Percentiles rank a stretch among this genome's conserved stretches.
These are phyloP conservation scores for Sinocyclocheilus grahami DNA, from an alignment of 2,113 vertebrate genomes.

Conservation along the genomic window DNA sequence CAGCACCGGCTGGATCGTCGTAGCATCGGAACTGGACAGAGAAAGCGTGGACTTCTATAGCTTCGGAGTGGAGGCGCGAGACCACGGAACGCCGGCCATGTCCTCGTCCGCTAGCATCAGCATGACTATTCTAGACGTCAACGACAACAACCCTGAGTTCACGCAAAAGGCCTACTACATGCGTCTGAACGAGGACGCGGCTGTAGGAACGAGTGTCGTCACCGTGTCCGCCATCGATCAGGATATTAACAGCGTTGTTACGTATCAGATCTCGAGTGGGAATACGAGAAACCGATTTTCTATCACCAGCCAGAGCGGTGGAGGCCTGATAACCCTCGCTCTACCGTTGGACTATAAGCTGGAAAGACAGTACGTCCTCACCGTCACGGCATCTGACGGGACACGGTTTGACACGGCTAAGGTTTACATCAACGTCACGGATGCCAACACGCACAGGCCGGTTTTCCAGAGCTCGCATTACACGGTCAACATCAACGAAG, in stretches of 20 bases:
- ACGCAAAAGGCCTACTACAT: slow-evolving; percentile 84
- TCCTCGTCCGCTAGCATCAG: slow-evolving; percentile 90
- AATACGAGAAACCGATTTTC: slow-evolving; percentile 97
- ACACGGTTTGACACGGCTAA: slow-evolving; percentile 86
- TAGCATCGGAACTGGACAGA: slow-evolving; percentile 88
- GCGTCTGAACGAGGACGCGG: slow-evolving; percentile 91
- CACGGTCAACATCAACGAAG: slow-evolving; percentile 90
- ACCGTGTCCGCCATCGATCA: slow-evolving; percentile 90
- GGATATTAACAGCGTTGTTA: slow-evolving; percentile 91
- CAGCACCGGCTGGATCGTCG: slow-evolving; percentile 91
- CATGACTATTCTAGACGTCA: slow-evolving; percentile 91
- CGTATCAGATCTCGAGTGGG: slow-evolving; percentile 94
- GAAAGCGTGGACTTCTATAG: slow-evolving; percentile 91
- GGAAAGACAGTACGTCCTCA: slow-evolving; percentile 90
- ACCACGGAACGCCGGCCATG: slow-evolving; percentile 85
- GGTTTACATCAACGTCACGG: slow-evolving; percentile 90
- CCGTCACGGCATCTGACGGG: slow-evolving; percentile 86
- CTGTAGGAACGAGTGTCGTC: slow-evolving; percentile 90
- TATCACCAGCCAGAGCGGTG: slow-evolving; percentile 94
- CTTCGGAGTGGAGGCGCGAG: slow-evolving; percentile 88
- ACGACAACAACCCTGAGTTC: slow-evolving; percentile 95
- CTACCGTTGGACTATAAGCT: slow-evolving; percentile 95
- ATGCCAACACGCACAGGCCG: slow-evolving; percentile 93
- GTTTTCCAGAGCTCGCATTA: slow-evolving; percentile 99
- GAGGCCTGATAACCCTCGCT: slow-evolving; percentile 89